Conservation (phyloP, 2,797 vertebrate genomes). For the Chiloscyllium punctatum region DNA sequence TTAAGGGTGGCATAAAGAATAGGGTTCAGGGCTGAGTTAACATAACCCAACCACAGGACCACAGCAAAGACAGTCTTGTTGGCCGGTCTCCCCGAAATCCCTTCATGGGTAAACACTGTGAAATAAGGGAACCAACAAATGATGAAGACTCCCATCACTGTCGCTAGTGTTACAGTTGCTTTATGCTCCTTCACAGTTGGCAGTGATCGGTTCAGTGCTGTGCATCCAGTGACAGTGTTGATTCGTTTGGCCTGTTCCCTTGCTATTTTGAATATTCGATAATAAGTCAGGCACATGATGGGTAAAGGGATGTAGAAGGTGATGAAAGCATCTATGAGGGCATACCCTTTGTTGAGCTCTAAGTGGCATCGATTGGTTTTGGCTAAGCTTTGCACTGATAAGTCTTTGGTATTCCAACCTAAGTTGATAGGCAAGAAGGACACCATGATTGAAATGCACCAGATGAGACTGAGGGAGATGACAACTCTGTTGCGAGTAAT, state of each 20-base stretch:
- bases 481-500: constrained; percentile 68
- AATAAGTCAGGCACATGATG: constrained; percentile 84
- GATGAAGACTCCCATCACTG: constrained; percentile 80
- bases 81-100: neutral
- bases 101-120: constrained; percentile 69
- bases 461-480: constrained; percentile 68
- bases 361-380: constrained; percentile 61
- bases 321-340: constrained; percentile 65
- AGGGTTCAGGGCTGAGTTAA: constrained; percentile 89
- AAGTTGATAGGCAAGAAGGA: constrained; percentile 84
- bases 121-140: constrained; percentile 94
- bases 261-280: constrained; percentile 80
- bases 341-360: constrained; percentile 73
- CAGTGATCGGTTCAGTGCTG: constrained; percentile 45
- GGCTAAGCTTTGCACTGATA: constrained; percentile 56
- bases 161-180: constrained; percentile 78
- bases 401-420: constrained; percentile 79
- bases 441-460: constrained; percentile 71
- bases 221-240: constrained; percentile 64
- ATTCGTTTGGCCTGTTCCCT: constrained; percentile 82
- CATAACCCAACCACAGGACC: constrained; percentile 86
- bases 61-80: constrained; percentile 52
- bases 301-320: constrained; percentile 84
- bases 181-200: constrained; percentile 80
- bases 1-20: constrained; percentile 82